phyloP scores from a whole-genome alignment of 2,797 vertebrate species.

The Acanthurus lineatus region DNA sequence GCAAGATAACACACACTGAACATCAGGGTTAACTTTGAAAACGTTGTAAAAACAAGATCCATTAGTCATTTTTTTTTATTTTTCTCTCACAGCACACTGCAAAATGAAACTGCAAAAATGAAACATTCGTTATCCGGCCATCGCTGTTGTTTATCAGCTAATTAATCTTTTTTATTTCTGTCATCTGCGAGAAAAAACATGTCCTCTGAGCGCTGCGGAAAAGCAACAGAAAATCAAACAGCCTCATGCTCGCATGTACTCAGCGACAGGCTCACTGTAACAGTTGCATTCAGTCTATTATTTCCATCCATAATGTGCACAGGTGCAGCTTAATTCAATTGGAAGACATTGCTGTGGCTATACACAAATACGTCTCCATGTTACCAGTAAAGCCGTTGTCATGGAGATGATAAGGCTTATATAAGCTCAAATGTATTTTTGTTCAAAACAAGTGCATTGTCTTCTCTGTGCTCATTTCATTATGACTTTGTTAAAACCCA shows the following conservation, averaged over 20 bases:
- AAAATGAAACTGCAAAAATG: not conserved
- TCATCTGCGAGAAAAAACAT: conserved; percentile 6
- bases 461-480: conserved; percentile 81
- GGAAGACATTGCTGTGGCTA: conserved; percentile 88
- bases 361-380: conserved; percentile 91
- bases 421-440: conserved; percentile 92
- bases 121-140: not conserved
- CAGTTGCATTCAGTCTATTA: conserved; percentile 77
- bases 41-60: not conserved
- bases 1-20: not conserved
- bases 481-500: conserved; percentile 79
- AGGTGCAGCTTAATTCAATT: conserved; percentile 90
- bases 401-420: conserved; percentile 92
- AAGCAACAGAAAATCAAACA: conserved; percentile 30
- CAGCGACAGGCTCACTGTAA: conserved; percentile 45
- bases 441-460: conserved; percentile 79
- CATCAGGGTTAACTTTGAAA: conserved; percentile 1
- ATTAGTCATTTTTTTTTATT: conserved; percentile 5
- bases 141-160: conserved; percentile 38
- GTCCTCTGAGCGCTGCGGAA: conserved; percentile 9
- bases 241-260: conserved; percentile 22
- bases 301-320: conserved; percentile 85
- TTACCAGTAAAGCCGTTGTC: conserved; percentile 96
- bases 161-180: conserved; percentile 36
- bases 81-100: not conserved